A percentile compares a stretch with the other conserved stretches of the same genome.
These are phyloP conservation scores for Phaetusa simplex DNA, from an alignment of 2,113 vertebrate species.

Conservation along the genomic window DNA sequence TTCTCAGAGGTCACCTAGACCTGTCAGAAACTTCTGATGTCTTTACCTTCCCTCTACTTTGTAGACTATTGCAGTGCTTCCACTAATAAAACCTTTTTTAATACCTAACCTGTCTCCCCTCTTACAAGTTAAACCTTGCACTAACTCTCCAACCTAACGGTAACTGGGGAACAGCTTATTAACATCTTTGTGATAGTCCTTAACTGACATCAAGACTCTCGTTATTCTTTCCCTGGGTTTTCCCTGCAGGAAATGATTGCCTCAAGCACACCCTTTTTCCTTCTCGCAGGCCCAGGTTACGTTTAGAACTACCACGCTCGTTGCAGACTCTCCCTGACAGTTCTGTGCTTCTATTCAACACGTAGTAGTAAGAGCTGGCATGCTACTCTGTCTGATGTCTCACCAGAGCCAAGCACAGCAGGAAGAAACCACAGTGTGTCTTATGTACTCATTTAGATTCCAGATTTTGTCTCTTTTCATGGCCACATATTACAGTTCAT, in stretches of 20 bases:
- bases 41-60: not conserved
- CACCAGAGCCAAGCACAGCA: not conserved
- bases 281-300: not conserved
- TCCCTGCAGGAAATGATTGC: not conserved
- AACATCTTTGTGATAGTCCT: not conserved
- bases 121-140: not conserved
- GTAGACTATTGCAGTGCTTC: not conserved
- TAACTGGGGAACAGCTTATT: not conserved
- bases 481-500: not conserved
- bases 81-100: not conserved
- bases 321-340: not conserved
- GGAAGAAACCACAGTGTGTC: not conserved
- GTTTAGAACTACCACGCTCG: accelerated
- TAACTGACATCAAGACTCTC: not conserved
- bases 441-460: not conserved
- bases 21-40: not conserved
- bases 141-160: not conserved
- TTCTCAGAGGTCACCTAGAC: not conserved
- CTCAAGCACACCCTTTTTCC: not conserved
- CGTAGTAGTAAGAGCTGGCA: not conserved
- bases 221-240: not conserved
- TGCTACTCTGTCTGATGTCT: not conserved
- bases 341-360: not conserved
- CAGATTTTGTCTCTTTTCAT: not conserved
- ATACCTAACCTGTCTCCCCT: not conserved